A percentile compares a stretch with the other conserved stretches of the same genome.
These are phyloP conservation scores for Chymomyza caudatula DNA, from an alignment of 2,888 invertebrate species.

Conservation along the genomic window DNA sequence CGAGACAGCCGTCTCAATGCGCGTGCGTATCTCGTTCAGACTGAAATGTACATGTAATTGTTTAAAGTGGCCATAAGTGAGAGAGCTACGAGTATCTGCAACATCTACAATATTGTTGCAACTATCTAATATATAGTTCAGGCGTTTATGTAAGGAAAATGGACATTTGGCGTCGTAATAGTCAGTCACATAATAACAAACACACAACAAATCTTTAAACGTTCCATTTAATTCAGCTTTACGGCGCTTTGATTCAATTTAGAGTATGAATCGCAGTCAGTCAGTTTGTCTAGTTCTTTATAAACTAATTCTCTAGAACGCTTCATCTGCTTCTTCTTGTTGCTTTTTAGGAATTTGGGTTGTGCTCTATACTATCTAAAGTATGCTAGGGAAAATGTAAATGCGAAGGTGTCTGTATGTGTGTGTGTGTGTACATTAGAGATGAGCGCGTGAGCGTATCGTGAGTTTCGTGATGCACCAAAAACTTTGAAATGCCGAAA, in stretches of 20 bases:
- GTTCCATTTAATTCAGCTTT: conserved; percentile 51
- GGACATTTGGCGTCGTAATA: conserved; percentile 60
- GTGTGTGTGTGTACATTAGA: background rate
- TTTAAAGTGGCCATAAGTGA: conserved; percentile 2
- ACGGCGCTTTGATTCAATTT: conserved; percentile 64
- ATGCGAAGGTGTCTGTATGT: background rate
- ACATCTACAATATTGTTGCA: background rate
- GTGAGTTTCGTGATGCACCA: no score
- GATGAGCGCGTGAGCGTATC: background rate
- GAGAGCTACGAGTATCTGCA: background rate
- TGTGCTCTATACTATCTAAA: conserved; percentile 15
- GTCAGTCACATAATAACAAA: conserved; percentile 36
- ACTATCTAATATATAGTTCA: conserved; percentile 44
- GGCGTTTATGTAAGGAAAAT: conserved; percentile 62
- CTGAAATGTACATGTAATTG: conserved; percentile 52
- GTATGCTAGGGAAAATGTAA: background rate
- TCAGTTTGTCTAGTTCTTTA: conserved; percentile 48
- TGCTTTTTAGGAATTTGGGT: conserved; percentile 45
- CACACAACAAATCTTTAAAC: conserved; percentile 30
- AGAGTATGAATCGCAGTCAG: conserved; percentile 24
- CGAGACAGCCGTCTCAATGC: conserved; percentile 66
- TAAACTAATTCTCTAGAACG: conserved; percentile 36
- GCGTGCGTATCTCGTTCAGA: conserved; percentile 69
- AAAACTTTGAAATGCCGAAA: no score
- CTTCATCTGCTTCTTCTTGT: conserved; percentile 22